Evolutionary conservation across 1,140 invertebrate genomes (phyloP).

Genomic region (Plutomurus gul): DNA sequence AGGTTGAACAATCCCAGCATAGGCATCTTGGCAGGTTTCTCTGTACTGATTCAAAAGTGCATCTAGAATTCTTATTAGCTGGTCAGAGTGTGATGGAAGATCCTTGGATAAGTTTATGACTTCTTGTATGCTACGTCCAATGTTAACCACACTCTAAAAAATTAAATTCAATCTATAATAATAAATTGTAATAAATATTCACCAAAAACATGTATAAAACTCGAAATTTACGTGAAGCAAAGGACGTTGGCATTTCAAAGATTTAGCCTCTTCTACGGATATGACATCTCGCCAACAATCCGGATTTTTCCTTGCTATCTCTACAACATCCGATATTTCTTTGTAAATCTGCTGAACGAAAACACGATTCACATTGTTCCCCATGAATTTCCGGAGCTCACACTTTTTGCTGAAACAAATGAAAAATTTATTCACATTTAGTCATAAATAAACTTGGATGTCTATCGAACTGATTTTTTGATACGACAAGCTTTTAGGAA

Average conservation of each 20-base stretch:
- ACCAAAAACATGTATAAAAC: background rate
- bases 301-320: slow-evolving; percentile 71
- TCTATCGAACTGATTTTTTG: background rate
- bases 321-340: slow-evolving; percentile 64
- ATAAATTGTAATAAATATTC: background rate
- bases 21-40: slow-evolving; percentile 75
- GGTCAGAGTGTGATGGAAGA: slow-evolving; percentile 71
- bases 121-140: slow-evolving; percentile 72
- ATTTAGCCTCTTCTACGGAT: slow-evolving; percentile 68
- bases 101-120: slow-evolving; percentile 71
- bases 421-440: slow-evolving; percentile 1
- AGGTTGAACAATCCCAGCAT: slow-evolving; percentile 77
- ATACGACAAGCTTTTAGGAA: background rate
- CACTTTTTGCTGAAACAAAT: slow-evolving; percentile 63
- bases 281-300: slow-evolving; percentile 75
- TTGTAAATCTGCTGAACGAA: slow-evolving; percentile 57
- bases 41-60: slow-evolving; percentile 73
- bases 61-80: slow-evolving; percentile 71
- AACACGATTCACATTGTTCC: slow-evolving; percentile 74
- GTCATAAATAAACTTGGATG: background rate
- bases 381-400: slow-evolving; percentile 73
- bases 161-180: slow-evolving; percentile 38
- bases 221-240: slow-evolving; percentile 66
- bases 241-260: slow-evolving; percentile 67
- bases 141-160: slow-evolving; percentile 71